Evolutionary conservation across 2,113 vertebrate species (phyloP).

Genomic region (Callipepla squamata): DNA sequence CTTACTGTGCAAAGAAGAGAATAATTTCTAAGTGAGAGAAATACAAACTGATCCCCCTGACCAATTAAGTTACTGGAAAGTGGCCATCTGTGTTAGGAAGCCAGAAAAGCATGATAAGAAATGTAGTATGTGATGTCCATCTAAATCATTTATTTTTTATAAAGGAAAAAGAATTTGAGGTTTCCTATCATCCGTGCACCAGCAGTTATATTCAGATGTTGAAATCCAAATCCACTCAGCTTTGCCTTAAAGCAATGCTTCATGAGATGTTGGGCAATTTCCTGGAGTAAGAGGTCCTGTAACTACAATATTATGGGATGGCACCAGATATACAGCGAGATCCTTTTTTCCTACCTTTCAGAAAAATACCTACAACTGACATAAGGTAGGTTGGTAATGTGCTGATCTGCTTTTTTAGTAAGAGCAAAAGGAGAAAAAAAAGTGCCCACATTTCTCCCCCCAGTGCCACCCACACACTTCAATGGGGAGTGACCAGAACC

Average conservation of each 20-base stretch:
- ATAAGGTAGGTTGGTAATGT: not conserved
- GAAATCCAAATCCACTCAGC: not conserved
- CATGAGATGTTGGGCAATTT: not conserved
- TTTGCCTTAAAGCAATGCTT: not conserved
- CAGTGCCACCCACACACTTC: not conserved
- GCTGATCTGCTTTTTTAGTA: not conserved
- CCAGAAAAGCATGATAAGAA: not conserved
- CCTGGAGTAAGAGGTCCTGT: not conserved
- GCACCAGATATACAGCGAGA: not conserved
- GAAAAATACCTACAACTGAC: not conserved
- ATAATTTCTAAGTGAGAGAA: not conserved
- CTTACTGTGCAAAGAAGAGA: not conserved
- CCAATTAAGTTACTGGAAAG: not conserved
- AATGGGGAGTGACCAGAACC: not conserved
- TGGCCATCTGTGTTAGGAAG: not conserved
- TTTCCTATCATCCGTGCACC: not conserved
- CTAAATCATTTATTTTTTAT: not conserved
- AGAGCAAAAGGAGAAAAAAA: not conserved
- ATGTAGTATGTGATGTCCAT: not conserved
- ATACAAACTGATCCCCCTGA: not conserved
- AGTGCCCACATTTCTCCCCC: not conserved
- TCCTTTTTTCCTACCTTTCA: not conserved
- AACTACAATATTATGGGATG: not conserved
- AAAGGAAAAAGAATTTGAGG: not conserved
- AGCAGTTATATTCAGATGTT: not conserved